These are phyloP conservation scores for Centroberyx gerrardi DNA, from an alignment of 2,797 vertebrate species.

Conservation along the genomic window DNA sequence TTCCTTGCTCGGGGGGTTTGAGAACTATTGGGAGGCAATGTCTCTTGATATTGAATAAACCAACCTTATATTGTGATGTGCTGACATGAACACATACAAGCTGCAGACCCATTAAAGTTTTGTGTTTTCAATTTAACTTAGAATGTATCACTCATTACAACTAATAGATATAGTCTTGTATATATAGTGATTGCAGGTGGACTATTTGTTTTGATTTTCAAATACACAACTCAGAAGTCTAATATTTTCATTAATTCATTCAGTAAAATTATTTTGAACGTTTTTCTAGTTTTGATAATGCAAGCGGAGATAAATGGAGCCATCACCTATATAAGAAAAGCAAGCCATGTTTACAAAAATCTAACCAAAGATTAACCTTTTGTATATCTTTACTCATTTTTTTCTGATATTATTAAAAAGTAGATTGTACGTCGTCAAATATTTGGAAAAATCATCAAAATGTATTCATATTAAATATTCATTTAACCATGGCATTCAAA, in stretches of 20 bases:
- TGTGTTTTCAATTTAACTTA: slow-evolving; percentile 26
- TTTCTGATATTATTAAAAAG: too few species aligned
- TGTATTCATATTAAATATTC: slow-evolving; percentile 11
- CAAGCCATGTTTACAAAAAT: slow-evolving; percentile 1
- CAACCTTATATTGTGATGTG: slow-evolving; percentile 48
- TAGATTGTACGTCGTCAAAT: too few species aligned
- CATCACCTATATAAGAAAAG: slow-evolving; percentile 1
- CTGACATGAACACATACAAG: slow-evolving; percentile 36
- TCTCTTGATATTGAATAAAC: slow-evolving; percentile 70
- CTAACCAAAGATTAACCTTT: too few species aligned
- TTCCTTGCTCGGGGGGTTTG: slow-evolving; percentile 78
- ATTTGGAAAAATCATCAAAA: neutral
- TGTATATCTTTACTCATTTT: neutral
- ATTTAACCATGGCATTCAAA: neutral
- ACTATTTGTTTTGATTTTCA: neutral
- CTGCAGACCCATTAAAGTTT: slow-evolving; percentile 32
- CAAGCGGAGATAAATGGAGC: neutral
- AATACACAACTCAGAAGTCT: too few species aligned
- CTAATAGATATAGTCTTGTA: neutral
- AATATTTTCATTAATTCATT: too few species aligned
- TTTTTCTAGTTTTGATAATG: neutral
- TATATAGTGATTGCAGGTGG: neutral
- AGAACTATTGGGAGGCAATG: slow-evolving; percentile 66
- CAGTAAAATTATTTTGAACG: too few species aligned
- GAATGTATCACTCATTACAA: slow-evolving; percentile 1